Evolutionary conservation across 2,797 vertebrate species (phyloP), one percentile per base, ranked within the genome.

Genomic region (Manis pentadactyla): DNA sequence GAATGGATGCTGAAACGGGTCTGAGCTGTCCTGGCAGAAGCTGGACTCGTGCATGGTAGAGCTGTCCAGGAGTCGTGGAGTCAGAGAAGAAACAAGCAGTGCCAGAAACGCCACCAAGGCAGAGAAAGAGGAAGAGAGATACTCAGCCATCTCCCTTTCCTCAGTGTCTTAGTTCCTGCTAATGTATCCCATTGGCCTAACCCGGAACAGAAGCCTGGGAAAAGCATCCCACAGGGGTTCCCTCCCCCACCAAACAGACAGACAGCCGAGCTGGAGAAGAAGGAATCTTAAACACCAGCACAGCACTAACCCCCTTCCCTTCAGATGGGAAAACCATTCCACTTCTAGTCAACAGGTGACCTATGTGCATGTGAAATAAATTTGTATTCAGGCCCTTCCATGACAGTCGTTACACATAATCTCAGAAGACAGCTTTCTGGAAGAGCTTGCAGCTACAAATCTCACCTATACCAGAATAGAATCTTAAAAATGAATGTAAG

Each of bases 401-500:
- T 13, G 21, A 68, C 4, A 34, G 11, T 77, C n/a, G 69, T 64
- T 23, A 46, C 46, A 92, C 49, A 90, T 4, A 95, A 63, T 85
- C 27, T 88, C 66, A 91, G 42, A 71, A 77, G 46, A 77, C 17
- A 75, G 27, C 57, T 73, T 95, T 82, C 46, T 74, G 42, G 73
- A 96, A 81, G 13, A 84, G 5, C 4, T 73, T 78, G 78, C 11
- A 90, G n/a, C 37, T 85, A 5, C 29, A 74, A 78, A 85, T 91
- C 15, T 95, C 42, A 73, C 34, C 53, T 83, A 49, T 34, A 51
- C 4, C 25, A 95, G 37, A 87, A 84, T 77, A 81, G n/a, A 84
- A 94, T 84, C 39, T 87, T 69, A 83, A 63, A 94, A 81, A 84
- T 39, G 81, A 68, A 83, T 25, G 21, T 53, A 86, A 95, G n/a